phyloP scores from a whole-genome alignment of 1,140 invertebrate genomes.

The Onthophagus taurus region DNA sequence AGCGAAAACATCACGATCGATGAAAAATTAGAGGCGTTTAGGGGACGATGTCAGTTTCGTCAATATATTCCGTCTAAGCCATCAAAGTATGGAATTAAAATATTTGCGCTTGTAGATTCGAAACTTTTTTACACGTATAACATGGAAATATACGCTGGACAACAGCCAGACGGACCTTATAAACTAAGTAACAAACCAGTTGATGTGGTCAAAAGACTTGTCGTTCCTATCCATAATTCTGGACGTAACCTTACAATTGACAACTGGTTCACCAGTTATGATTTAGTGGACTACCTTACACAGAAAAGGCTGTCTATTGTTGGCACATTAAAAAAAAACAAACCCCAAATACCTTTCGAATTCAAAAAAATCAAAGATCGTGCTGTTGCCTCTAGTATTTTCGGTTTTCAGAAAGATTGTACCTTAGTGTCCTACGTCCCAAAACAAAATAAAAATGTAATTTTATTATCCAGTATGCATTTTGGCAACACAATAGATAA shows the following conservation, averaged over 20 bases:
- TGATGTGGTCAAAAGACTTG: constrained; percentile 27
- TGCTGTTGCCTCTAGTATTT: too few relatives aligned
- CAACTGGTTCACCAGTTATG: constrained; percentile 34
- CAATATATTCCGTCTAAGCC: constrained; percentile 36
- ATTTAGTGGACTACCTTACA: too few relatives aligned
- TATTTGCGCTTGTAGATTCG: constrained; percentile 23
- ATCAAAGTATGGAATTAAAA: constrained; percentile 34
- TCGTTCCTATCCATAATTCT: constrained; percentile 23
- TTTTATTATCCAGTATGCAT: too few relatives aligned
- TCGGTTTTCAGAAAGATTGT: too few relatives aligned
- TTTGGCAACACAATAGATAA: too few relatives aligned
- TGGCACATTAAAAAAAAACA: too few relatives aligned
- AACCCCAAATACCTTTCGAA: too few relatives aligned
- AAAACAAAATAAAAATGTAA: too few relatives aligned
- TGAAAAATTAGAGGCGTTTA: constrained; percentile 36
- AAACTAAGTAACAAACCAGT: constrained; percentile 17
- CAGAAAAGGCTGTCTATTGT: too few relatives aligned
- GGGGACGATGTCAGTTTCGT: constrained; percentile 35
- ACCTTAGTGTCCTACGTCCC: too few relatives aligned
- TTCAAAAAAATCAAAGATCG: too few relatives aligned
- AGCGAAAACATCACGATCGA: constrained; percentile 35
- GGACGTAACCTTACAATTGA: constrained; percentile 32
- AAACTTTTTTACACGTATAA: constrained; percentile 26
- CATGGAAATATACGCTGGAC: constrained; percentile 26
- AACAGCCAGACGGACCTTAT: constrained; percentile 25